Base-by-base conservation (phyloP, 30 jellyfish, hydroid and myxozoan species). In the Calvadosia cruxmelitensis region DNA sequence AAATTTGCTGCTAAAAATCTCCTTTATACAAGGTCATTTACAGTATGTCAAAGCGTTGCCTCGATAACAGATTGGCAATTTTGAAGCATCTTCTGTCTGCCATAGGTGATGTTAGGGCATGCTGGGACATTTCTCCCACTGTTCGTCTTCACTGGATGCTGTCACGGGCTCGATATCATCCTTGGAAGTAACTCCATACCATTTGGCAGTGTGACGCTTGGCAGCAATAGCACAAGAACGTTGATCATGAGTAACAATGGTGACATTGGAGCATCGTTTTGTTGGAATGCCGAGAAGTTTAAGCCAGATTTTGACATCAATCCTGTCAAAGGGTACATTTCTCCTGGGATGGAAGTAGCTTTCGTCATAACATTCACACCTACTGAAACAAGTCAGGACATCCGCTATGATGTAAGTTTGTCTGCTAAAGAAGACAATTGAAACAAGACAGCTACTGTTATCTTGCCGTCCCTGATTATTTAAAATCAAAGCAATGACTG, bases 341-440 rank as follows among this genome's bases (percentile, higher is more conserved):
- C 98, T 3, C 91, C 98, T 0, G 95, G 98, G 28, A 89, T 89
- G 98, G 98, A 89, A 67, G 98, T 89, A 35, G 69, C 95, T 10
- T 89, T 89, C 61, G 88, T 76, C 25, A 82, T 89, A 31, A 73
- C 72, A n/a, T 89, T 89, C 67, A 73, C 84, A 26, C 98, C 98
- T n/a, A 49, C 83, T 20, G 73, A n/a, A 15, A 94, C 75, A 33
- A 34, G 76, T 52, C 93, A 82, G 35, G 98, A 89, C 50, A 66
- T 89, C 13, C 86, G 98, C 68, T 89, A 73, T 75, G 98, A 89
- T 68, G 98, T 89, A 74, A 89, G 95, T 75, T 1, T 1, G 3
- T 0, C 42, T 13, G 0, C 61, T n/a, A n/a, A n/a, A n/a, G n/a
- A n/a, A n/a, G n/a, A n/a, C n/a, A n/a, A n/a, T n/a, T n/a, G n/a